phyloP scores from a whole-genome alignment of 1,140 invertebrate species.

The Musca domestica region DNA sequence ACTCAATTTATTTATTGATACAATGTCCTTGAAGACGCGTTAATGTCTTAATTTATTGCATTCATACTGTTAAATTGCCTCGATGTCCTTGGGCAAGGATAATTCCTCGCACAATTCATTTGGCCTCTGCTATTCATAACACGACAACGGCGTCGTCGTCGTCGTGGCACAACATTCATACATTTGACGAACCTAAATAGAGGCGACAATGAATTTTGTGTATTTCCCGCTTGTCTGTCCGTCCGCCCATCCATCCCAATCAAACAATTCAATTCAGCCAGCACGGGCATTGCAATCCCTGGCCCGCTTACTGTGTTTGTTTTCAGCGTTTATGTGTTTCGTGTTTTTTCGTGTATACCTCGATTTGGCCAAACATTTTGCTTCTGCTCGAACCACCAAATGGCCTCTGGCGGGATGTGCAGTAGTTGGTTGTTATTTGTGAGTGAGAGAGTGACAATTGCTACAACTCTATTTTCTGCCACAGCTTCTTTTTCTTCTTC shows the following conservation, averaged over 20 bases:
- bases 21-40: conserved; percentile 5
- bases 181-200: background rate
- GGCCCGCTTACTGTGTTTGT: conserved; percentile 13
- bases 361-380: conserved; percentile 21
- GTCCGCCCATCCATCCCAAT: background rate
- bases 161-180: background rate
- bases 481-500: background rate
- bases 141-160: too few species aligned
- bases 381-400: conserved; percentile 15
- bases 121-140: too few species aligned
- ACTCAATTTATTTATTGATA: background rate
- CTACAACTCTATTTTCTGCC: background rate
- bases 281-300: background rate
- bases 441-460: too few species aligned
- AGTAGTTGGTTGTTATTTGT: too few species aligned
- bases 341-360: conserved; percentile 17
- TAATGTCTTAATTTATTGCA: background rate
- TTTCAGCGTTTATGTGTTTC: conserved; percentile 4
- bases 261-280: too few species aligned
- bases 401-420: background rate
- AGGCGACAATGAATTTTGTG: background rate
- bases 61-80: conserved; percentile 8
- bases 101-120: background rate
- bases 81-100: background rate
- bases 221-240: background rate